Evolutionary conservation across 1,140 invertebrate genomes (phyloP), one percentile per base, ranked within the genome.

Genomic region (Diorhabda carinulata): DNA sequence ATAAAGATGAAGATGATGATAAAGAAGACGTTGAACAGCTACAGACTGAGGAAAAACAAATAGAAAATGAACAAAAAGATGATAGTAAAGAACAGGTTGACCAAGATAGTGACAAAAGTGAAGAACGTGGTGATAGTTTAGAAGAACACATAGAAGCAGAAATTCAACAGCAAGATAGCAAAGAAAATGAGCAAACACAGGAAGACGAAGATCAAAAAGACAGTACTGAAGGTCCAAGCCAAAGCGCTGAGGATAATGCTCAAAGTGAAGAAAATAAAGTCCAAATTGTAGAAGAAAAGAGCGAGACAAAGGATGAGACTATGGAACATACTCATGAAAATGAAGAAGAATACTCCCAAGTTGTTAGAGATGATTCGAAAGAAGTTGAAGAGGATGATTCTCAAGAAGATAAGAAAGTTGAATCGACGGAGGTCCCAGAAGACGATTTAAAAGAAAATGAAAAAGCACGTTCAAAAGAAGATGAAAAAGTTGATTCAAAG

Each of bases 111-210:
- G 47, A 52, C 4, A 52, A 52, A 4, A 70, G 66, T 67, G 73
- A 80, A 69, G 77, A 61, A 41, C n/a, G 44, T 9, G 44, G 42
- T 8, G 61, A 52, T n/a, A 52, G 47, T 4, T 52, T 52, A 52
- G 47, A 52, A n/a, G 47, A 52, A 52, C 6, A n/a, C 2, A 4
- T 52, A 52, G 25, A 47, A 64, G 45, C 43, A 3, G 72, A 78
- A 71, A 61, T 25, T 44, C 47, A 52, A 52, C 6, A 3, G 6
- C 47, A 52, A 52, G 47, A 52, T 52, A 76, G 78, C 66, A 60
- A 73, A 4, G 81, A 80, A 67, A 70, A 78, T 0, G 72, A 79
- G 59, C 70, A 79, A 61, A 72, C 78, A 43, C 69, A 72, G 25
- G 43, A 69, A 41, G 64, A 68, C 45, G 40, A 67, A 70, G 57